Evolutionary conservation across 2,113 vertebrate species (phyloP), one percentile per base, ranked within the genome.

Genomic region (Tor tambroides): DNA sequence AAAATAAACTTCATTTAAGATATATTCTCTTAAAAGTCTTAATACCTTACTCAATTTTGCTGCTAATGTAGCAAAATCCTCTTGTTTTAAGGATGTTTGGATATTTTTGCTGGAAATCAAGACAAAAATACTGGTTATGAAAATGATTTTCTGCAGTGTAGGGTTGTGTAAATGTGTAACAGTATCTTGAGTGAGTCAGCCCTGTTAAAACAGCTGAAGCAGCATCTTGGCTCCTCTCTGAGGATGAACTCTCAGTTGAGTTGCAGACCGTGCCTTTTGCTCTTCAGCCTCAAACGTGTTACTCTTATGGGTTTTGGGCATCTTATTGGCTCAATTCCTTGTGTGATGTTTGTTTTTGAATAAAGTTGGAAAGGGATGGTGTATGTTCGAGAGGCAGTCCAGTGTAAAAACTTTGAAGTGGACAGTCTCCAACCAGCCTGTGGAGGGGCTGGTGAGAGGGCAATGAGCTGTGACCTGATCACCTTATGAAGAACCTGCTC

Each of bases 141-240:
- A 19, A 17, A 78, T 78, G 9, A 6, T 51, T 76, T 78, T 72
- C 26, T 54, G 26, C 76, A 30, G 89, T 51, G 43, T 65, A 87
- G 61, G 61, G 61, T 59, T 82, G 83, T 75, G 38, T 75, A 46
- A 75, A 75, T 30, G 0, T 83, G 89, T 88, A 83, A 80, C 82
- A 88, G 65, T 85, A 86, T 91, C 89, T 86, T 87, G 91, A 91
- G 87, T 87, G 38, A 85, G 89, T 80, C n/a, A 76, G 82, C 88
- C 87, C 92, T 90, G 91, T 89, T 93, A 90, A 86, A 89, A 87
- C 74, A 86, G 92, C 92, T 93, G 93, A 94, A 85, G 86, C 89
- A 91, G 92, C 93, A 92, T 88, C 87, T 86, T 82, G 30, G 90
- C 83, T 87, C 46, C 85, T 88, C 85, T 88, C 79, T 41, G 41